Evolutionary conservation across 2,113 vertebrate species (phyloP).

Genomic region (Todiramphus saurophagus): DNA sequence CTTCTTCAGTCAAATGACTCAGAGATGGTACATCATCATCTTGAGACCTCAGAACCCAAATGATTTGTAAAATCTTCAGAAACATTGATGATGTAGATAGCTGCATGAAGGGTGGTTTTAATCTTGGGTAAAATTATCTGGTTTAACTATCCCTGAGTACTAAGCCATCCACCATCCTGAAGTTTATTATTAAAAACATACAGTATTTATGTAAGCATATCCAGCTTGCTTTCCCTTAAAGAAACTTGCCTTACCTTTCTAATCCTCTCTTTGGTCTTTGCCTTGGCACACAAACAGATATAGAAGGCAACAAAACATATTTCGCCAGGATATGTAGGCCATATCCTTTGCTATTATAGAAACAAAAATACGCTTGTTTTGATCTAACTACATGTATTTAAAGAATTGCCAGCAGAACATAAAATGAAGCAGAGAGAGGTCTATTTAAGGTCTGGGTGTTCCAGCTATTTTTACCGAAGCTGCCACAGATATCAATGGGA

Average conservation of each 20-base stretch:
- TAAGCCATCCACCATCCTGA: not conserved
- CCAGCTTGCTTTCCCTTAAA: not conserved
- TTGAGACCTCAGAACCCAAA: conserved; percentile 13
- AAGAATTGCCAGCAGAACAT: conserved; percentile 15
- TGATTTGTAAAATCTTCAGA: conserved; percentile 27
- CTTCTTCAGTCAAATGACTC: conserved; percentile 65
- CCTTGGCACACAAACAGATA: not conserved
- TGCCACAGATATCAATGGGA: not conserved
- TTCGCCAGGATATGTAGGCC: not conserved
- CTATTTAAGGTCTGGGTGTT: not conserved
- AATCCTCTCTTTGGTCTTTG: not conserved
- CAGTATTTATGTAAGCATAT: not conserved
- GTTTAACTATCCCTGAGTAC: not conserved
- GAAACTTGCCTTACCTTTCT: not conserved
- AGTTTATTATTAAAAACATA: not conserved
- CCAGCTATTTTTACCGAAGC: conserved; percentile 15
- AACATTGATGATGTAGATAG: conserved; percentile 10
- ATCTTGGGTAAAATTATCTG: not conserved
- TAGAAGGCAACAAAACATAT: not conserved
- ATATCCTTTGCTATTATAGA: not conserved
- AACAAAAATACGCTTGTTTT: conserved; percentile 1
- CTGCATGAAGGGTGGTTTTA: not conserved
- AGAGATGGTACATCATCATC: not conserved
- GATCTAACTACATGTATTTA: not conserved
- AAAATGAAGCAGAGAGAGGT: not conserved